Percentiles rank a stretch among this genome's conserved stretches.
These are phyloP conservation scores for Lemur catta DNA, from an alignment of 2,797 vertebrate species.

Conservation along the genomic window DNA sequence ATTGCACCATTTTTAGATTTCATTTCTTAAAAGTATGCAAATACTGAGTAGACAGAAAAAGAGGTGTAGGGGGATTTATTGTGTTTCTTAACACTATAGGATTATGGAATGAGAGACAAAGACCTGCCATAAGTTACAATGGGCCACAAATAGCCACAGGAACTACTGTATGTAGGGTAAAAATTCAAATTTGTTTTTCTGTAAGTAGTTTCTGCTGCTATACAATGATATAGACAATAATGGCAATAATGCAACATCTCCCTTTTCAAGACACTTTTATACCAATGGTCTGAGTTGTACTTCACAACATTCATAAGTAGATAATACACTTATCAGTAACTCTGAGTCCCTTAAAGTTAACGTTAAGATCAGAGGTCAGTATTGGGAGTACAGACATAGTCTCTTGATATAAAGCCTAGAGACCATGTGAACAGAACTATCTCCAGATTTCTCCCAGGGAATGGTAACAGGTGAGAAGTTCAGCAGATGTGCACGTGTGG, in stretches of 20 bases:
- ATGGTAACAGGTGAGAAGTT: not conserved
- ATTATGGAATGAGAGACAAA: not conserved
- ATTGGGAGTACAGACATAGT: not conserved
- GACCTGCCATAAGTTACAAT: accelerated
- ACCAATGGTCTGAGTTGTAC: not conserved
- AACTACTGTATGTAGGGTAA: not conserved
- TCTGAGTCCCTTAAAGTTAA: not conserved
- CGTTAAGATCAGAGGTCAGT: not conserved
- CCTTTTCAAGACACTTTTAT: not conserved
- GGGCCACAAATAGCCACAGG: not conserved
- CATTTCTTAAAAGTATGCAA: not conserved
- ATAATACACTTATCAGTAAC: accelerated
- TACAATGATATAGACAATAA: too few relatives aligned
- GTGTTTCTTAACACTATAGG: not conserved
- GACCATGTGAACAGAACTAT: not conserved
- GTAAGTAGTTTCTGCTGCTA: not conserved
- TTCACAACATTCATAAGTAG: not conserved
- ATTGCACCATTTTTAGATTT: not conserved
- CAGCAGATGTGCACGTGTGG: not conserved
- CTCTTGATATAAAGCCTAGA: not conserved
- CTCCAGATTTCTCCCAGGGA: not conserved
- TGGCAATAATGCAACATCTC: not conserved
- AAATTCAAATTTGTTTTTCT: not conserved
- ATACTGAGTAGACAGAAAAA: not conserved
- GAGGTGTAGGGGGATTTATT: not conserved